Evolutionary conservation across 2,797 vertebrate species (phyloP).

Genomic region (Pipistrellus pipistrellus): DNA sequence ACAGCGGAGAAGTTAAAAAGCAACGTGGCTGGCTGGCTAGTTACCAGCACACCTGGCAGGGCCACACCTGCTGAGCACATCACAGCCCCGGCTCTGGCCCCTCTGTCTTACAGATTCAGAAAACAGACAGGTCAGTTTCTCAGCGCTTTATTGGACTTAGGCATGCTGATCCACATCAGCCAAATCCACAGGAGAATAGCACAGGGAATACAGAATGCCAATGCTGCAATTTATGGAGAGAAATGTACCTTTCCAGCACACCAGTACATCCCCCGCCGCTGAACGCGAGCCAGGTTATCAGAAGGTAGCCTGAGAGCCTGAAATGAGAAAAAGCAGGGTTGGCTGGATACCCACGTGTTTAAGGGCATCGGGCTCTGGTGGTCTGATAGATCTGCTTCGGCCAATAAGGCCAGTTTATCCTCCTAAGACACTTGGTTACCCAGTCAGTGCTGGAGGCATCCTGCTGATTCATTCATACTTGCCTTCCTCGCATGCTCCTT

Average conservation of each 20-base stretch:
- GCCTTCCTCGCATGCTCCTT: not conserved
- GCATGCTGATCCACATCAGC: constrained; percentile 58
- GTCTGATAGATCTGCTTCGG: not conserved
- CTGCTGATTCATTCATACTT: not conserved
- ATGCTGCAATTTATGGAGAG: constrained; percentile 40
- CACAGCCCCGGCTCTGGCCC: not conserved
- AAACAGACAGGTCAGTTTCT: constrained; percentile 10
- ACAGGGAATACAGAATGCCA: constrained; percentile 31
- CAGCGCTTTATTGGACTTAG: not conserved
- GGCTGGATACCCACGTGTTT: not conserved
- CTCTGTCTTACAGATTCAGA: not conserved
- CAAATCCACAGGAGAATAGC: constrained; percentile 44
- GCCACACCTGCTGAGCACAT: constrained; percentile 33
- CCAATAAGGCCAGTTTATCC: constrained; percentile 31
- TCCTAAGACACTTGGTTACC: constrained; percentile 3
- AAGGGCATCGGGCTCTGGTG: not conserved
- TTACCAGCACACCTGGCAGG: not conserved
- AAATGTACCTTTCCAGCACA: constrained; percentile 31
- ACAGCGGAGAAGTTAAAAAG: not conserved
- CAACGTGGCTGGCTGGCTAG: not conserved
- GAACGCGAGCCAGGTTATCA: constrained; percentile 29
- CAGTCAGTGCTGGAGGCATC: not conserved
- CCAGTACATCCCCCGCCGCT: not conserved
- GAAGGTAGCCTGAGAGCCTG: not conserved
- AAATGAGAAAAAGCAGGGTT: not conserved